Conservation (phyloP, 2,113 vertebrate species). For the Pseudolaguvia tuberculata region DNA sequence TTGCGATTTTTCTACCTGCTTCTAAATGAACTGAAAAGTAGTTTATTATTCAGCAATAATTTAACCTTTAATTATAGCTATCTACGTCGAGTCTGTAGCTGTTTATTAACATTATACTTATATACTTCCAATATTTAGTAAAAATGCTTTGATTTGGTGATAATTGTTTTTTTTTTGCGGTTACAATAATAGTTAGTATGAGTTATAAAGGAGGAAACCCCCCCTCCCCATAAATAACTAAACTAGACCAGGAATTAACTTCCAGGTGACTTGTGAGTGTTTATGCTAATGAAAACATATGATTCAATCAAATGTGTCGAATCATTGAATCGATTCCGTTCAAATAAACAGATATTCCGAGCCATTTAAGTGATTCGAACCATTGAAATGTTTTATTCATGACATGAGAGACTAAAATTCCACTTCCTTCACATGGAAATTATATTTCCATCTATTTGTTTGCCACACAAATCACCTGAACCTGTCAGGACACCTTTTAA, state of each 20-base stretch:
- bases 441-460: not conserved
- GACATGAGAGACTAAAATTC: not conserved
- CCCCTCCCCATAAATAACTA: not conserved
- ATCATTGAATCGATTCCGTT: not conserved
- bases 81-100: too few species aligned
- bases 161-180: too few species aligned
- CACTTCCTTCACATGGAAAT: not conserved
- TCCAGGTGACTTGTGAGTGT: not conserved
- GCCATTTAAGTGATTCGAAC: not conserved
- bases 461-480: not conserved
- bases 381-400: not conserved
- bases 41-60: too few species aligned
- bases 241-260: not conserved
- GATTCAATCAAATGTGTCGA: not conserved
- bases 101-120: too few species aligned
- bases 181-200: too few species aligned
- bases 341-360: not conserved
- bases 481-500: not conserved
- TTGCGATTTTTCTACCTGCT: too few species aligned
- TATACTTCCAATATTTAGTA: too few species aligned
- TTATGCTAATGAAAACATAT: not conserved
- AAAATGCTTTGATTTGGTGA: too few species aligned
- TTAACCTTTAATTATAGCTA: too few species aligned
- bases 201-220: too few species aligned
- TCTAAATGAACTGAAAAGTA: too few species aligned